Evolutionary conservation across 2,113 vertebrate species (phyloP), one percentile per base, ranked within the genome.

Genomic region (Falcunculus frontatus): DNA sequence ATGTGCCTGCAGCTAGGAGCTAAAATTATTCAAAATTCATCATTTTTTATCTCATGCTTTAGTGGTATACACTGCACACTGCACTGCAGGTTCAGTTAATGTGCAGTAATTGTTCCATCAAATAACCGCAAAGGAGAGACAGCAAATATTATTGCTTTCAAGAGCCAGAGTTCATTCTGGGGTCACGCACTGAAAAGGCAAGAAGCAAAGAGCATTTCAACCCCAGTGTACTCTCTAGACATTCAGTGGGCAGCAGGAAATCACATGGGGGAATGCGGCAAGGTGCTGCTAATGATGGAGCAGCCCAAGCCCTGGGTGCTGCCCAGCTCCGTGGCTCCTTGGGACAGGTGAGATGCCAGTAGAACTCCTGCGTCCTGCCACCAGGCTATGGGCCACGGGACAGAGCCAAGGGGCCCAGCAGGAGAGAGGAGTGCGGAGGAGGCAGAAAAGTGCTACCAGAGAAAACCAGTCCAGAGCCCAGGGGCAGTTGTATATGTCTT

Each of bases 21-120:
- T 79, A 70, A 52, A 81, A 81, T 90, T 91, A 95, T 63, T 95
- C 37, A 90, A 46, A 94, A 89, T 50, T 82, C 69, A 83, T 56
- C 33, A 74, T 46, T 65, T 93, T 95, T 93, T 96, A 91, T 87
- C 83, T 84, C 69, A 68, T 56, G 46, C 68, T 86, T 74, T 79
- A 37, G 49, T 90, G 83, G 72, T 52, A 35, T 35, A 56, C 57
- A 20, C 65, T 73, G 56, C 52, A 64, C n/a, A 25, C 37, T 74
- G 68, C 47, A 67, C 59, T 93, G 46, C 2, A 74, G 46, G 46
- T 64, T 94, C 70, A 88, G 72, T 80, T 91, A 84, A 90, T 53
- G 42, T 72, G 77, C 62, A 59, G 77, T 85, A 92, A 93, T 77
- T 90, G 27, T 89, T 94, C 81, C 63, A 50, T 74, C 80, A 78